phyloP scores from a whole-genome alignment of 2,888 invertebrate genomes.

The Ornithoptera alexandrae region DNA sequence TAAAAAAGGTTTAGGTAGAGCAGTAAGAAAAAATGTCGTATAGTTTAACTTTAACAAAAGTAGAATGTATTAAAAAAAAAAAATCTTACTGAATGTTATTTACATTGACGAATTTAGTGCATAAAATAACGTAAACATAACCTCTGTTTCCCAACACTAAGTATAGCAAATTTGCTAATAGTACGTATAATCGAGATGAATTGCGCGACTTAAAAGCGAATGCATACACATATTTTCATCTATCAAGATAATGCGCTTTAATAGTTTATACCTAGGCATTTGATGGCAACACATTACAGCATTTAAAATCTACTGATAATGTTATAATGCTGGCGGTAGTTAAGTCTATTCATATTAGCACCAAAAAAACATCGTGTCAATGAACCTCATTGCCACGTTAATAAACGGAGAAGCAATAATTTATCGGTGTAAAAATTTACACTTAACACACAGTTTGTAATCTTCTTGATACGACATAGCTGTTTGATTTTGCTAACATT shows the following conservation, averaged over 20 bases:
- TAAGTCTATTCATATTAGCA: constrained; percentile 2
- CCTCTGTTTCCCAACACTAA: background rate
- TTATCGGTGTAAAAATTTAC: constrained; percentile 26
- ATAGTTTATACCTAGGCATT: background rate
- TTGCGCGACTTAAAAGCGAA: background rate
- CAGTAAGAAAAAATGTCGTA: background rate
- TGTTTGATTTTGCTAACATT: constrained; percentile 42
- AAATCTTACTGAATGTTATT: no score
- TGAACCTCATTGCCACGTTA: constrained; percentile 30
- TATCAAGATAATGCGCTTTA: background rate
- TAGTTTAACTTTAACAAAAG: background rate
- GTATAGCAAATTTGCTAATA: background rate
- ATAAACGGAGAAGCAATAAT: constrained; percentile 28
- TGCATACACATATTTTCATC: background rate
- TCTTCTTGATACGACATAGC: constrained; percentile 32
- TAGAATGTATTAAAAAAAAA: no score
- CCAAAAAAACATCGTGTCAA: constrained; percentile 12
- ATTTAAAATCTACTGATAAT: background rate
- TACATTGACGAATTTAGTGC: no score
- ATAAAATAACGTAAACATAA: background rate
- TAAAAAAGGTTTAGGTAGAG: background rate
- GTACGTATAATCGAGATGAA: background rate
- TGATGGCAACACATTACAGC: background rate
- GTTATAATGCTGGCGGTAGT: background rate
- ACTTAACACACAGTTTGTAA: constrained; percentile 35